Base-by-base conservation (phyloP, 2,797 vertebrate species). In the Pelobates cultripes region DNA sequence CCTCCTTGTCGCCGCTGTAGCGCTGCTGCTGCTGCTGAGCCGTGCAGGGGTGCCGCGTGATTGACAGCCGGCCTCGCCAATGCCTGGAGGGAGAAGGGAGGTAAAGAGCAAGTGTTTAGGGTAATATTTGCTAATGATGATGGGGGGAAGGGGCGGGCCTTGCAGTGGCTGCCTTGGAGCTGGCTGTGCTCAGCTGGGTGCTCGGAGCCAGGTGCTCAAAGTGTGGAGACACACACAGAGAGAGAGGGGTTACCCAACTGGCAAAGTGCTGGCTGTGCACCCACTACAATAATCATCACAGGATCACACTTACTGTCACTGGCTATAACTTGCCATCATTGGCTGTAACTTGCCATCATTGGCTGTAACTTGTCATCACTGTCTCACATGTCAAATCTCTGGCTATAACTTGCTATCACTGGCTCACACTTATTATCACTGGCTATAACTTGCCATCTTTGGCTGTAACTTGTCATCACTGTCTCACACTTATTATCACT, bases 31-130 rank as follows among this genome's bases (percentile, higher is more conserved):
- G 28, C 28, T 28, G 90, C 90, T 60, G 81, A 86, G 86, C 90
- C 88, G 90, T 85, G 89, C 87, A 87, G 90, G 47, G 94, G 92
- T 92, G 94, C 92, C 88, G 91, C 86, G 92, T 95, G 93, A 97
- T 95, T 96, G 97, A 97, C 96, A 96, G 89, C 89, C 92, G 86
- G 88, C 90, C 90, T 90, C 94, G 93, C 97, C 97, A 98, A 98
- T 99, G 96, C 96, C 95, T 95, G 91, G 88, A 92, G 93, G 92
- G 93, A 93, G 93, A 90, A 89, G 88, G 91, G 89, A 89, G 89
- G 90, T 84, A 84, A 89, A 84, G 90, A 89, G 87, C 91, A 57
- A 89, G 90, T 86, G 89, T 90, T 91, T 90, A 86, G 89, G 92
- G 91, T 90, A 89, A 91, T 89, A 87, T 86, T 90, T 87, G 89